phyloP scores from a whole-genome alignment of 2,113 vertebrate species.

The Platysteira castanea region DNA sequence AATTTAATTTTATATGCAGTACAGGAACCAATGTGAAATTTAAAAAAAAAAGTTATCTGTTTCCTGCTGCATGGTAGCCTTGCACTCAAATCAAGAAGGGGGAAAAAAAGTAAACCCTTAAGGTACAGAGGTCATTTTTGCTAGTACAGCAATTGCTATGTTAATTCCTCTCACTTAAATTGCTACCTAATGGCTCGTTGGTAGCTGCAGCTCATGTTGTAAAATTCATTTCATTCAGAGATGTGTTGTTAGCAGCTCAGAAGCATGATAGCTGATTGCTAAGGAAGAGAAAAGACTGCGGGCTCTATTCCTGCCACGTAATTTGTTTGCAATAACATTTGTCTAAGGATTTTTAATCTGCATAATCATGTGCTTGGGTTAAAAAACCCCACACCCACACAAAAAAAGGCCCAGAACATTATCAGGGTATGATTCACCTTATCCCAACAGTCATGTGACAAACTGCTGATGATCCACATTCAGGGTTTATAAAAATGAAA shows the following conservation, averaged over 20 bases:
- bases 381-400: rapidly evolving
- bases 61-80: not conserved
- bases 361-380: not conserved
- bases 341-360: not conserved
- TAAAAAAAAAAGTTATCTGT: not conserved
- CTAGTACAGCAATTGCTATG: not conserved
- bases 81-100: not conserved
- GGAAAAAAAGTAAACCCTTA: rapidly evolving
- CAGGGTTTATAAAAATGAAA: not conserved
- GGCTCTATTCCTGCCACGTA: not conserved
- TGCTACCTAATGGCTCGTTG: not conserved
- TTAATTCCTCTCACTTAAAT: not conserved
- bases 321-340: not conserved
- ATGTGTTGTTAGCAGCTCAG: not conserved
- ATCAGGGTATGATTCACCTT: not conserved
- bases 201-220: not conserved
- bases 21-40: not conserved
- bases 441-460: not conserved
- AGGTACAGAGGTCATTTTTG: not conserved
- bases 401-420: not conserved
- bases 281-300: not conserved
- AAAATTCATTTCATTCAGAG: not conserved
- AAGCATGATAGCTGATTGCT: not conserved
- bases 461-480: not conserved
- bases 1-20: not conserved